Evolutionary conservation across 2,113 vertebrate species (phyloP).

Genomic region (Anoura caudifer): DNA sequence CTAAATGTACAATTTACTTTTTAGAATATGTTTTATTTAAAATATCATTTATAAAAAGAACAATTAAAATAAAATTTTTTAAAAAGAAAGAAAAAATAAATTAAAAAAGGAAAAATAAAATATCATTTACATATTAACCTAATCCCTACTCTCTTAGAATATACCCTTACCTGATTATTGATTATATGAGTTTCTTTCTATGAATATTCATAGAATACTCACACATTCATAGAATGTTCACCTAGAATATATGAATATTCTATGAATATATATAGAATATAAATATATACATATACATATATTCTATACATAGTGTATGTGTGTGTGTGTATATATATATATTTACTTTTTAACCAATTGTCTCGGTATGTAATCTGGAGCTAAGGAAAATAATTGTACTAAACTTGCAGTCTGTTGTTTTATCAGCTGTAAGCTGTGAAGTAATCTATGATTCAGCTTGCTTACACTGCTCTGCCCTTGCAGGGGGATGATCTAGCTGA

Average conservation of each 20-base stretch:
- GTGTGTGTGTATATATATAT: background rate
- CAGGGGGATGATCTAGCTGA: constrained; percentile 2
- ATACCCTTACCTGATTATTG: background rate
- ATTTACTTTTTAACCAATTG: background rate
- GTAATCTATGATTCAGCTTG: constrained; percentile 59
- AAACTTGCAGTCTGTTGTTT: constrained; percentile 48
- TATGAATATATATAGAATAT: too few species aligned
- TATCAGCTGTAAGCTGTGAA: constrained; percentile 54
- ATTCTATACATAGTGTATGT: too few species aligned
- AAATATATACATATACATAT: too few species aligned
- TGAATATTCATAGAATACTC: background rate
- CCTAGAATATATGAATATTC: too few species aligned
- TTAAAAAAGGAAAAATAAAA: too few species aligned
- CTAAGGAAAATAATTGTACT: constrained; percentile 23
- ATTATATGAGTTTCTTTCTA: background rate
- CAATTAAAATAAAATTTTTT: too few species aligned
- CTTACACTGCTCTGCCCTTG: constrained; percentile 8
- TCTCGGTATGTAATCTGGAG: background rate
- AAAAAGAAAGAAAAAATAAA: too few species aligned
- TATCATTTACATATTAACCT: background rate
- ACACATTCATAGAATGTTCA: too few species aligned
- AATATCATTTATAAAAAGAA: background rate
- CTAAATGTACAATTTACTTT: background rate
- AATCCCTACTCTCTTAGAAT: constrained; percentile 1
- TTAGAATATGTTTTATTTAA: background rate